Evolutionary conservation across 2,888 invertebrate genomes (phyloP), one percentile per base, ranked within the genome.

Genomic region (Cheilosia impressa): DNA sequence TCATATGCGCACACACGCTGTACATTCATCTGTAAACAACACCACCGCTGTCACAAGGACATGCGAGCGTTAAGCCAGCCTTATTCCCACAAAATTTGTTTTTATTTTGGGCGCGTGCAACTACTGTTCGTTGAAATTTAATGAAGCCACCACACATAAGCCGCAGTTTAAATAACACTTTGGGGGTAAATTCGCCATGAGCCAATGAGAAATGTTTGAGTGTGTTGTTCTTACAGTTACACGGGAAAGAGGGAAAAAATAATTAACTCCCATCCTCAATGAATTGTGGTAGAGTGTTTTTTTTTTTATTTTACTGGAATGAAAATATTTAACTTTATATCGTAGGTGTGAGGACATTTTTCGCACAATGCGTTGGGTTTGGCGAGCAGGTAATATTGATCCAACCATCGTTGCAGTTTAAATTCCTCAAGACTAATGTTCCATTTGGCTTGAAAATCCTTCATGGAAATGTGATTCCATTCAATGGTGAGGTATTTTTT

Each of bases 121-220:
- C 62, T 41, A 43, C 72, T 52, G 62, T 5, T 43, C n/a, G 47
- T 50, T 58, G 34, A 50, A 58, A n/a, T 53, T 31, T 60, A 72
- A 72, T 72, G 72, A 72, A 72, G 52, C 38, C 53, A 52, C 72
- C 62, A 31, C 60, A 60, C 60, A 60, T 52, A 50, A 71, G 19
- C 72, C 45, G 43, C 62, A 55, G 27, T 52, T 27, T 27, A 31
- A 60, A 58, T 38, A 13, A 47, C 58, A 38, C 38, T 69, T 69
- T 38, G 10, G 7, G n/a, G 22, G 41, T 45, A 68, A 27, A 55
- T 19, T 43, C 31, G 22, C 38, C 10, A 52, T 53, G n/a, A 53
- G 24, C 24, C 60, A 43, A 24, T 43, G 60, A 10, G 60, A n/a
- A 9, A 47, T 47, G 47, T 47, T 31, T 43, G 10, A 38, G 22